Base-by-base conservation (phyloP, 2,113 vertebrate species). In the Diadophis punctatus region DNA sequence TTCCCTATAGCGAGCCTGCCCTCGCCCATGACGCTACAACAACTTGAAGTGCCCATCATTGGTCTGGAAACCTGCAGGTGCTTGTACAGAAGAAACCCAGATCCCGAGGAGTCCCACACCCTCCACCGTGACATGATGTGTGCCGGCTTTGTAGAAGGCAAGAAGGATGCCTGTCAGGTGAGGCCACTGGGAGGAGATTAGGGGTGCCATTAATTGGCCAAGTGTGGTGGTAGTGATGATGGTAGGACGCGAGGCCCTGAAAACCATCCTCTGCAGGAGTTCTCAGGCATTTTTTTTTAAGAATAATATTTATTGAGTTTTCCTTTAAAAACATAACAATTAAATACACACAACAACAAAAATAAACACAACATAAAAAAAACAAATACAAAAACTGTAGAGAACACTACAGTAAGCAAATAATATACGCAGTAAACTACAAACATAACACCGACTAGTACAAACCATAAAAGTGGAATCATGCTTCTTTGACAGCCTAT, bases 141-240 rank as follows among this genome's bases (percentile, higher is more conserved):
- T 2, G 96, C 97, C 0, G 97, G 97, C 18, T 97, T 96, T 1
- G 94, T 93, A 0, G 94, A 97, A 91, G 97, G 97, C 90, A 96
- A 94, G 94, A 96, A 94, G 49, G 97, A 97, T 0, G 96, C 97
- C 92, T 97, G 97, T 80, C 97, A 97, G 97, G 97, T 97, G 87
- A 58, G 43, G 96, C 2, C n/a, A 43, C 8, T 1, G 10, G 12
- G 23, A 43, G 52, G 87, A 16, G 0, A 2, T 9, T 74, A 49
- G 58, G 87, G 4, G 8, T 46, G 60, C 25, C 18, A 8, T 22
- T 56, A 1, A 3, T 84, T 48, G 49, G 25, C 43, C 14, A 53
- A 43, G 34, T 9, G 58, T 0, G 18, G 63, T n/a, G 34, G 34
- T 60, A 60, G 25, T 22, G 34, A 20, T 80, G 34, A 34, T 22